Conservation (phyloP, 2,888 invertebrate species). For the Drosophila hawaiiensis region DNA sequence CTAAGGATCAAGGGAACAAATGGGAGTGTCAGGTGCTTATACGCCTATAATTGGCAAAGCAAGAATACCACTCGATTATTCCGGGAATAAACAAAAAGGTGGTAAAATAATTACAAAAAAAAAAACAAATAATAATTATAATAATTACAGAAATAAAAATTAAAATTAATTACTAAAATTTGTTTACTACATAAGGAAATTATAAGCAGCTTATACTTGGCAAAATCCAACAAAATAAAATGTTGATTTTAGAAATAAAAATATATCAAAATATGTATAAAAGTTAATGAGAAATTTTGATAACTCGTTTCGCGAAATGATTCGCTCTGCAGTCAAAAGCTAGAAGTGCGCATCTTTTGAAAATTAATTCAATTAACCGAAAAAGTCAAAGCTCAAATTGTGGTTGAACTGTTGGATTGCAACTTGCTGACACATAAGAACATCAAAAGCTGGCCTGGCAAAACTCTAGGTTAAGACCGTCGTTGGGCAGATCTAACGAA, state of each 20-base stretch:
- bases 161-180: not conserved
- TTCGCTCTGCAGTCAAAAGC: not conserved
- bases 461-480: not conserved
- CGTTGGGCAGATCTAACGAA: not conserved
- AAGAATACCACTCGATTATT: slow-evolving; percentile 1
- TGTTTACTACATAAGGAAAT: not conserved
- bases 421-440: slow-evolving; percentile 64
- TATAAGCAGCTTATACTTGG: not conserved
- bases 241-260: too few relatives aligned
- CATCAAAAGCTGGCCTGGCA: slow-evolving; percentile 32
- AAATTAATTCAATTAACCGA: slow-evolving; percentile 73
- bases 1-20: not conserved
- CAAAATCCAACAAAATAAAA: not conserved
- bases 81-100: not conserved
- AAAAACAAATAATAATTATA: too few relatives aligned
- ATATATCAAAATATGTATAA: not conserved
- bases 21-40: slow-evolving; percentile 13
- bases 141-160: not conserved
- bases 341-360: not conserved
- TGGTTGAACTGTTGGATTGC: slow-evolving; percentile 45
- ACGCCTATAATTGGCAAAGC: slow-evolving; percentile 23
- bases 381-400: slow-evolving; percentile 56
- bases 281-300: slow-evolving; percentile 2
- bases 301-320: not conserved
- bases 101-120: not conserved